These are phyloP conservation scores for Chelonus formosanus DNA, from an alignment of 2,888 invertebrate genomes.

Conservation along the genomic window DNA sequence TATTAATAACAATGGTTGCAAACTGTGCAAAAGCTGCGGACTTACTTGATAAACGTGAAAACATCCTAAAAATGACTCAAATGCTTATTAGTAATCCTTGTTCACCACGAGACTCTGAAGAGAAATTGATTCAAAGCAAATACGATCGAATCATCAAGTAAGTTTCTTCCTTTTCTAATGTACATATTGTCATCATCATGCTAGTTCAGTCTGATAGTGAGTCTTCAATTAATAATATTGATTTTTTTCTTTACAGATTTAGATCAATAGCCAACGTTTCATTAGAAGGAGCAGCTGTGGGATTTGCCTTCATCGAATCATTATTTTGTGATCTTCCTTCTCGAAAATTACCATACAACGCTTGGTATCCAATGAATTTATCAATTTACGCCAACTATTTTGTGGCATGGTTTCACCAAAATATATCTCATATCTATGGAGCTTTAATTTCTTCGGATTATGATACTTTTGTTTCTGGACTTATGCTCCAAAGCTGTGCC, in stretches of 20 bases:
- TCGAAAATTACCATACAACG: conserved; percentile 38
- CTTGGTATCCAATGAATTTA: conserved; percentile 43
- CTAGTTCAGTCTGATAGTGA: too few species aligned
- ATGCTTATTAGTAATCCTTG: background rate
- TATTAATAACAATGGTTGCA: conserved; percentile 5
- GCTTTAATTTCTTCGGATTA: conserved; percentile 35
- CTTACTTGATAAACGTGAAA: background rate
- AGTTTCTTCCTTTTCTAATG: too few species aligned
- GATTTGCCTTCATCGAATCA: conserved; percentile 15
- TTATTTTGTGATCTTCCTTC: conserved; percentile 18
- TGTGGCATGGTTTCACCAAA: conserved; percentile 35
- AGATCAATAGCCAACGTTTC: background rate
- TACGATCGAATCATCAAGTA: conserved; percentile 6
- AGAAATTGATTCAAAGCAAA: background rate
- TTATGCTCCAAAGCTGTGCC: conserved; percentile 42
- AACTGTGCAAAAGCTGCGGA: conserved; percentile 4
- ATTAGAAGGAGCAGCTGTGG: conserved; percentile 17
- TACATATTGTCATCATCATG: too few species aligned
- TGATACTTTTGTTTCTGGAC: conserved; percentile 42
- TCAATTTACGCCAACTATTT: conserved; percentile 36
- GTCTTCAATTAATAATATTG: background rate
- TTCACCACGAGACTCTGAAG: background rate
- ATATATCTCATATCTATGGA: conserved; percentile 19
- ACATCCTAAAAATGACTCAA: background rate
- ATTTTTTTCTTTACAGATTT: too few species aligned